phyloP scores from a whole-genome alignment of 2,113 vertebrate species.

The Tenebrosternarchus preto region DNA sequence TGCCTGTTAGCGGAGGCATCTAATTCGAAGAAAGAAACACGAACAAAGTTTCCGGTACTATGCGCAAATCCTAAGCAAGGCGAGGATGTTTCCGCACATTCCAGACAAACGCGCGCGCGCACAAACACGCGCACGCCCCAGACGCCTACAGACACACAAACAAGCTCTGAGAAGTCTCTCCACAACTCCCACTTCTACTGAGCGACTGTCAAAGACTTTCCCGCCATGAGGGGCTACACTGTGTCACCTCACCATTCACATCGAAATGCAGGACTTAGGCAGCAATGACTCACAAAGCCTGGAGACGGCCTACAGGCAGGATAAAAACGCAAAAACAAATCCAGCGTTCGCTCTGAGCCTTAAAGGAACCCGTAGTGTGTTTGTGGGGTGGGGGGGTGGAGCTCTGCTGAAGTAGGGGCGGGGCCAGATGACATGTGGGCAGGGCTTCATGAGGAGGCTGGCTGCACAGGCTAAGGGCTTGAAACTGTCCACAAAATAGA shows the following conservation, averaged over 20 bases:
- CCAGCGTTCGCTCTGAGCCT: neutral
- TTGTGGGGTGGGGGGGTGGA: too few relatives aligned
- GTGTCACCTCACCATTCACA: neutral
- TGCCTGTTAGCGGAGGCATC: conserved; percentile 2
- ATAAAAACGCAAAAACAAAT: neutral
- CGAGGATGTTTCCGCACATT: neutral
- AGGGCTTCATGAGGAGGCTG: neutral
- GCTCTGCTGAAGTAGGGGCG: too few relatives aligned
- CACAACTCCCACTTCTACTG: neutral
- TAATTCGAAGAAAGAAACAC: conserved; percentile 24
- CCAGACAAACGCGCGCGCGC: neutral
- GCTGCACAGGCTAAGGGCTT: neutral
- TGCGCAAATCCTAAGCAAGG: neutral
- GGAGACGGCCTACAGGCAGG: neutral
- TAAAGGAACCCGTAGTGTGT: too few relatives aligned
- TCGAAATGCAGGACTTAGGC: neutral
- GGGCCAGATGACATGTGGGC: too few relatives aligned
- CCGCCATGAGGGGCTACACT: neutral
- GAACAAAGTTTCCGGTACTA: neutral
- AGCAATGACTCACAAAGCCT: neutral
- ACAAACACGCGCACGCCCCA: neutral
- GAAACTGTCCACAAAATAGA: neutral
- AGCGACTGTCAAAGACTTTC: neutral
- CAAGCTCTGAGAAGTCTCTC: neutral
- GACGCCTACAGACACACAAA: neutral